phyloP scores from a whole-genome alignment of 2,888 invertebrate genomes.

The Idaea dimidiata region DNA sequence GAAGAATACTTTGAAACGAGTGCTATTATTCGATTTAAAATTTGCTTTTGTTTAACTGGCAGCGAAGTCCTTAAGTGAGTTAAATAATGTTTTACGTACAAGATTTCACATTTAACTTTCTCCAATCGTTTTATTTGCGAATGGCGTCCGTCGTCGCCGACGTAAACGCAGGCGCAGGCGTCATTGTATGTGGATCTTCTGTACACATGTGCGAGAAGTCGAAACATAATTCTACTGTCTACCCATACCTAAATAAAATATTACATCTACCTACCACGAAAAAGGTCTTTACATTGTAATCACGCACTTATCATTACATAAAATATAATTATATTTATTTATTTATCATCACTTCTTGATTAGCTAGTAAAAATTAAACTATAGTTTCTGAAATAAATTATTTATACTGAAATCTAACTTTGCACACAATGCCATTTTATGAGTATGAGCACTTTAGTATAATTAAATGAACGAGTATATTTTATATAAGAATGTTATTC shows the following conservation, averaged over 20 bases:
- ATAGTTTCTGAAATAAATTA: no score
- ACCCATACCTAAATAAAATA: neutral
- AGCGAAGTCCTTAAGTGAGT: conserved; percentile 27
- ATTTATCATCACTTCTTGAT: no score
- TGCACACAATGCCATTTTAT: no score
- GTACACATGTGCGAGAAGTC: neutral
- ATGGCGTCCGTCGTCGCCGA: conserved; percentile 34
- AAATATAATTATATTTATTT: no score
- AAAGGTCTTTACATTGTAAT: no score
- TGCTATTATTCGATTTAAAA: neutral
- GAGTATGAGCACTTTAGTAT: no score
- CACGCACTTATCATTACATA: no score
- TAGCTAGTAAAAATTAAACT: no score
- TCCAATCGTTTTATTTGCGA: conserved; percentile 51
- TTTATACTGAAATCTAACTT: no score
- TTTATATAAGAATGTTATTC: no score
- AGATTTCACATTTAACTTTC: conserved; percentile 70
- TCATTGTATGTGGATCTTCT: conserved; percentile 2
- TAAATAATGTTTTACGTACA: conserved; percentile 40
- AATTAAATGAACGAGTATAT: no score
- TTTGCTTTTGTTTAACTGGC: neutral
- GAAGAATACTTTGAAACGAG: neutral
- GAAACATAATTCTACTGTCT: neutral
- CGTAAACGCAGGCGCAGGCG: conserved; percentile 19
- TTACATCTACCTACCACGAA: no score